Base-by-base conservation (phyloP, 2,888 invertebrate genomes). In the Rhamnusium bicolor region DNA sequence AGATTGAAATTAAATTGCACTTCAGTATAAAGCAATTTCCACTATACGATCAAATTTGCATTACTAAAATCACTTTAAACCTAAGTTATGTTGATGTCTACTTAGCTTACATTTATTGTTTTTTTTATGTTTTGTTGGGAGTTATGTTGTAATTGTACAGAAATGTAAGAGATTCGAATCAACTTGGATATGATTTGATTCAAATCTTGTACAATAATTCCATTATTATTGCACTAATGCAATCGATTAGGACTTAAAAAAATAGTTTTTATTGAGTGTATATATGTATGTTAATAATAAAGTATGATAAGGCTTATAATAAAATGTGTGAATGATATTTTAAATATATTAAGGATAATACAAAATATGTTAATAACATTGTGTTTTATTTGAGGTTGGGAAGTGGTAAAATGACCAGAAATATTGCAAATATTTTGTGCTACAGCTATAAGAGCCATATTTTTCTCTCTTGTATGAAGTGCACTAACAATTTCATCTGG, bases 251-350 rank as follows among this genome's bases (percentile, higher is more conserved):
- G 76, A 79, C 79, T 81, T 80, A 80, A 77, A n/a, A n/a, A n/a
- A n/a, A 80, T 84, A 80, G 77, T 80, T 83, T 81, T 79, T 80
- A 82, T 77, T 81, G 79, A 76, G 76, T 85, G 83, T 85, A 84
- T 84, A 84, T 84, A 84, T n/a, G n/a, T 83, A 85, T 83, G 82
- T 84, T 82, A 81, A 82, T 82, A 80, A 78, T 78, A 78, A 82
- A 80, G 78, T 81, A 83, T 81, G 78, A 80, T 46, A 66, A 79
- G 81, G 83, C 82, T 83, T 84, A 81, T 80, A 78, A 80, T 82
- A 77, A 74, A 80, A 78, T 78, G 84, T 83, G 81, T 82, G 85
- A 82, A 83, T 85, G 85, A 84, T 84, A 85, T 84, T 84, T 85
- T 84, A 85, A 84, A 82, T 84, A 84, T 83, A 83, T 75, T 77